These are phyloP conservation scores for Sus cebifrons DNA, from an alignment of 2,797 vertebrate species.

Conservation along the genomic window DNA sequence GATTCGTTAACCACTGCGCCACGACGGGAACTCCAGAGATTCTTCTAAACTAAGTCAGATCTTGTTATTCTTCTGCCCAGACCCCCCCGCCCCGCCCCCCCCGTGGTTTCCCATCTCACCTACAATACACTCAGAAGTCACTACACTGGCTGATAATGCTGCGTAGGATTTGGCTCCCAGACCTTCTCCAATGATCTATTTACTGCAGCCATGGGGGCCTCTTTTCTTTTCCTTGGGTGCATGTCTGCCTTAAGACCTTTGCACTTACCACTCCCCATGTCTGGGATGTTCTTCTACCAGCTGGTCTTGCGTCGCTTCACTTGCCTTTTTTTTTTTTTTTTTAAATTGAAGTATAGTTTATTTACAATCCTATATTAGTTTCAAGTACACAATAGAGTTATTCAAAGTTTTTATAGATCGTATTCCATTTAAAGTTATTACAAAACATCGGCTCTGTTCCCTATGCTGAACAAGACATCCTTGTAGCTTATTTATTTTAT, in stretches of 20 bases:
- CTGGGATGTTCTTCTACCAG: not conserved
- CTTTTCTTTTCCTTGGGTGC: not conserved
- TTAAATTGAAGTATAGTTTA: not conserved
- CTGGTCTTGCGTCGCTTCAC: not conserved
- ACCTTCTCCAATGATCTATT: not conserved
- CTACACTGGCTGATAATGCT: not conserved
- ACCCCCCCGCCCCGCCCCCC: no score
- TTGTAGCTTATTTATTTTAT: not conserved
- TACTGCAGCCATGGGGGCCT: not conserved
- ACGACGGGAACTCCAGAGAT: no score
- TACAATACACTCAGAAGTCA: not conserved
- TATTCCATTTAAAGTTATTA: not conserved
- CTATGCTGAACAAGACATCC: not conserved
- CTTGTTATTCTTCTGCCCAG: not conserved
- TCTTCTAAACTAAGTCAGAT: slow-evolving; percentile 21
- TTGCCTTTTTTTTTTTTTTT: not conserved
- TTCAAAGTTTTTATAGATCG: not conserved
- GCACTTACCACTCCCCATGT: not conserved
- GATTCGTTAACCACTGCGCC: no score
- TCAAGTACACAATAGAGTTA: not conserved
- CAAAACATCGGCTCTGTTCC: not conserved
- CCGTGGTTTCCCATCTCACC: not conserved
- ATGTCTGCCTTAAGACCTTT: not conserved
- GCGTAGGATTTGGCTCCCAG: not conserved
- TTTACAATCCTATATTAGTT: not conserved